Evolutionary conservation across 2,113 vertebrate species (phyloP), one percentile per base, ranked within the genome.

Genomic region (Pseudonaja textilis): DNA sequence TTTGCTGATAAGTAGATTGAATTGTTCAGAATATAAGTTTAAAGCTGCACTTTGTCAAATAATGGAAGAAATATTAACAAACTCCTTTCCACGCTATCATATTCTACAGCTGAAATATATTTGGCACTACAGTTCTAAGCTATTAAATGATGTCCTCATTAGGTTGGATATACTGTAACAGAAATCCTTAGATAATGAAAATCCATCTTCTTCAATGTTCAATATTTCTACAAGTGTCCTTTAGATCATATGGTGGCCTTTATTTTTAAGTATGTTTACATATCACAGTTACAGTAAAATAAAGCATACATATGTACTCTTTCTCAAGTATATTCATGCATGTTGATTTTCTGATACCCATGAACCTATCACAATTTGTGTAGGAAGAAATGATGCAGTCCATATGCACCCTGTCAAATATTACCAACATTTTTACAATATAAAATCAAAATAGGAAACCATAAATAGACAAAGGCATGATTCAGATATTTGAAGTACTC

Each of bases 21-120:
- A 91, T 42, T 18, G n/a, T 93, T 50, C 29, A 86, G 55, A 74
- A 23, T 9, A n/a, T 57, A 45, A 56, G 8, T 56, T 20, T 74
- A 91, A 55, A 91, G 34, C 26, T 90, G 29, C 34, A 45, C 9
- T 88, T 39, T 45, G 26, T 26, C 52, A 18, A 90, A 88, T 3
- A 88, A 29, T 52, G 50, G 18, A 26, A 11, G n/a, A 64, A 64
- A 74, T 18, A 11, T 74, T 29, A 42, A 50, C 74, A 89, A 89
- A 93, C 1, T 5, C 12, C 39, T 3, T 0, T 3, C 26, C 29
- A 3, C 0, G 1, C 2, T 54, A 20, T 26, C 64, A 59, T 85
- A 92, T 4, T 54, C 29, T 52, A n/a, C n/a, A 54, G 52, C 25
- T 47, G n/a, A 54, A 88, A 69, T 5, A 87, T 39, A 87, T 87